Evolutionary conservation across 2,113 vertebrate genomes (phyloP), one percentile per base, ranked within the genome.

Genomic region (Phalacrocorax aristotelis): DNA sequence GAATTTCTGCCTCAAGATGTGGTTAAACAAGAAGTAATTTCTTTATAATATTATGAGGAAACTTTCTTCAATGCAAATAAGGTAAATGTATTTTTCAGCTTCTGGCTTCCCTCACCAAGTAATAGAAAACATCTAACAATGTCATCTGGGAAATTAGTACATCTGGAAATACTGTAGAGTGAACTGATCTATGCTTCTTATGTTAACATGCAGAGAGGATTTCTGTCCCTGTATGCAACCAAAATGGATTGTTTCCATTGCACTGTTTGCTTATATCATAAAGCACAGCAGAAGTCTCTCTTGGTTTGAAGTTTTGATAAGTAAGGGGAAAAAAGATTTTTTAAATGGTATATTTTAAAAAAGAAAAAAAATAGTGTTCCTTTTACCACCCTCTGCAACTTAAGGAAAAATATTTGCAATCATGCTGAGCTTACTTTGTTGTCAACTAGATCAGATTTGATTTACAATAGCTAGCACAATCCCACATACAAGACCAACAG

Each of bases 131-230:
- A 89, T 94, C 66, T 85, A 83, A 85, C 62, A 86, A 36, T 70
- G 42, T 94, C 90, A 92, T 92, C 54, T 83, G 71, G 81, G 71
- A 91, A 96, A 94, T 86, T 46, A 93, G 52, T 81, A 64, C 13
- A 60, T 90, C 46, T 95, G 36, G 60, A 90, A 83, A 91, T 92
- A 78, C 36, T 55, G 15, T 48, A 65, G n/a, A 60, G 16, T 79
- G 40, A 76, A 85, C 49, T 27, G 52, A 79, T 87, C 44, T 48
- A 76, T 69, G 25, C 10, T 46, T 76, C 55, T 86, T 83, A 55
- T 0, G 2, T 60, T 71, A 83, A 60, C 13, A 89, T 34, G 14
- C 32, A 25, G 7, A 66, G 40, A 69, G 10, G 30, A 69, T 90
- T 90, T 79, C 15, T 88, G 5, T 77, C 38, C 18, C 12, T 66